Evolutionary conservation across 2,113 vertebrate genomes (phyloP).

Genomic region (Quiscalus mexicanus): DNA sequence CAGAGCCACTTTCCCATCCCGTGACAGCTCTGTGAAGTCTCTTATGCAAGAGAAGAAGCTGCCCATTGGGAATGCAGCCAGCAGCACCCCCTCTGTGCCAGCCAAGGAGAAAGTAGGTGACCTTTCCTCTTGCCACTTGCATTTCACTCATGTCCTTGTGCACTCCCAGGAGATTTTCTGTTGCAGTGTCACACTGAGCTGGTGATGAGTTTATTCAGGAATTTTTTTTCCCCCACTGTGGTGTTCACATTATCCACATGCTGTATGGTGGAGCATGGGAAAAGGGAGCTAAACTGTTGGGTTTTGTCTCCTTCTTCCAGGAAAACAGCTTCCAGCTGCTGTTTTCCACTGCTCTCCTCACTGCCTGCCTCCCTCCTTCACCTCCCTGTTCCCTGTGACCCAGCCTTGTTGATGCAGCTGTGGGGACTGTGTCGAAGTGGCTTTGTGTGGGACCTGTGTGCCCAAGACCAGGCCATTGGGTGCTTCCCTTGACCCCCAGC

Average conservation of each 20-base stretch:
- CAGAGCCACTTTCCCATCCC: background rate
- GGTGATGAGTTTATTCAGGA: background rate
- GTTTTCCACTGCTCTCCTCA: background rate
- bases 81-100: background rate
- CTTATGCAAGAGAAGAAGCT: background rate
- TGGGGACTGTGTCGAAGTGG: background rate
- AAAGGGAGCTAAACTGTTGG: background rate
- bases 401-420: background rate
- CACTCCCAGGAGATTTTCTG: background rate
- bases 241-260: rapidly evolving
- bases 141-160: background rate
- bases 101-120: background rate
- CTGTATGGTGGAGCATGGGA: background rate
- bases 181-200: background rate
- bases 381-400: background rate
- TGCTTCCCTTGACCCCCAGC: background rate
- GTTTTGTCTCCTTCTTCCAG: background rate
- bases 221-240: background rate
- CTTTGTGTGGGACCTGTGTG: rapidly evolving
- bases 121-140: background rate
- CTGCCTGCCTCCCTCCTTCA: background rate
- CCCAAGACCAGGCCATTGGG: background rate
- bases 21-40: background rate
- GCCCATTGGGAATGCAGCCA: rapidly evolving
- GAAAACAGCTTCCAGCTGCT: background rate